Base-by-base conservation (phyloP, 2,888 invertebrate genomes). In the Leuctra nigra region DNA sequence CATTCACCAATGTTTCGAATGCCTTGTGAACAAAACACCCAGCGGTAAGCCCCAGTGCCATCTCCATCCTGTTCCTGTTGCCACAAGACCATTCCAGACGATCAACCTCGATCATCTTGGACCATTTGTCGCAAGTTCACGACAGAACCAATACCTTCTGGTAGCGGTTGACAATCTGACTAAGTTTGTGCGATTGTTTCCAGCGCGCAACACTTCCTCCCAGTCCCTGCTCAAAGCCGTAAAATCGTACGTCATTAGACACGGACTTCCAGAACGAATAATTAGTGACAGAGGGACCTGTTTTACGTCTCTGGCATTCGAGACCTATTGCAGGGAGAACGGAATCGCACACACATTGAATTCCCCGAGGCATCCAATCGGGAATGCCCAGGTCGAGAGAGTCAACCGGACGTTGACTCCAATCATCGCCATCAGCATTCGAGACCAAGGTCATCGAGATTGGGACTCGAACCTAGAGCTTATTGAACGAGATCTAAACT, bases 1-100 rank as follows among this genome's bases (percentile, higher is more conserved):
- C 59, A 69, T 73, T 2, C 57, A 46, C 1, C 65, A 69, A 6
- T 74, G 73, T 59, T 61, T 73, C 1, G 62, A 68, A 2, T 74
- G 72, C 57, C 54, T 71, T 2, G 69, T 68, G 41, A 63, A 66
- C 20, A 72, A 73, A 59, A 57, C 62, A 2, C 54, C 36, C n/a
- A 36, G 14, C 4, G 36, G 36, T 4, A 36, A 36, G 36, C 13
- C 13, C n/a, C 13, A 36, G 13, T 13, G 36, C 4, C 36, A 36
- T 11, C 36, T 36, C 36, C 36, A 36, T 14, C 36, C 36, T 14
- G 13, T 29, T 11, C 29, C 29, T 7, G 29, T 29, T 6, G 29
- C 29, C 6, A 29, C 6, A 11, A 6, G 29, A 29, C 29, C 29
- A 29, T 29, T 29, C 11, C 7, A 6, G 6, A 29, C 29, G 7